Conservation (phyloP, 2,797 vertebrate species). For the Macropus fuliginosus region DNA sequence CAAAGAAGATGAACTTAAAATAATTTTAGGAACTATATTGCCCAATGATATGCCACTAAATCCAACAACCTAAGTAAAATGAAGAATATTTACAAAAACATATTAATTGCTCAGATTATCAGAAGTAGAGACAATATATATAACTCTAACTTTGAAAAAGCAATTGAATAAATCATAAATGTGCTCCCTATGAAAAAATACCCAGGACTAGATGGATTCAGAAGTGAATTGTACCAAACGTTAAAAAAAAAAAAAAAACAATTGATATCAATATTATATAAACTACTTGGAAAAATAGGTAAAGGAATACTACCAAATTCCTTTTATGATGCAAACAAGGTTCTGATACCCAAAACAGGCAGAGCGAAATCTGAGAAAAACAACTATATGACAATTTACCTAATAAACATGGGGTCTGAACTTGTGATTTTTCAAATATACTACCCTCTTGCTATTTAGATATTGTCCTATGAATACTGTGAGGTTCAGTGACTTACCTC, state of each 20-base stretch:
- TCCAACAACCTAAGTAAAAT: no score
- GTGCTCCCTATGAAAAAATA: neutral
- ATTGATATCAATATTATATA: neutral
- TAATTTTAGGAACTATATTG: no score
- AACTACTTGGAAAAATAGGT: neutral
- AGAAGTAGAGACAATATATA: no score
- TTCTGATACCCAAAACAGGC: neutral
- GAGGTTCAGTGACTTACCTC: neutral
- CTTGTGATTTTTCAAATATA: neutral
- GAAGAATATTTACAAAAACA: no score
- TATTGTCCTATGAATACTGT: neutral
- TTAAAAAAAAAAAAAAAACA: no score
- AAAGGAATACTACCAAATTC: neutral
- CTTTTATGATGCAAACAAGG: neutral
- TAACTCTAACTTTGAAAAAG: no score
- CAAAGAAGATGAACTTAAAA: no score
- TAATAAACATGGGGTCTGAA: neutral
- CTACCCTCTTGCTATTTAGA: neutral
- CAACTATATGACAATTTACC: neutral
- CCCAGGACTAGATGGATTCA: neutral
- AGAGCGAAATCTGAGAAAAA: neutral
- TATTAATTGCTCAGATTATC: no score
- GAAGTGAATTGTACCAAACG: neutral
- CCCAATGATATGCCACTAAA: no score
- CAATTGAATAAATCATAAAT: no score